Evolutionary conservation across 2,888 invertebrate species (phyloP), one percentile per base, ranked within the genome.

Genomic region (Argyresthia goedartella): DNA sequence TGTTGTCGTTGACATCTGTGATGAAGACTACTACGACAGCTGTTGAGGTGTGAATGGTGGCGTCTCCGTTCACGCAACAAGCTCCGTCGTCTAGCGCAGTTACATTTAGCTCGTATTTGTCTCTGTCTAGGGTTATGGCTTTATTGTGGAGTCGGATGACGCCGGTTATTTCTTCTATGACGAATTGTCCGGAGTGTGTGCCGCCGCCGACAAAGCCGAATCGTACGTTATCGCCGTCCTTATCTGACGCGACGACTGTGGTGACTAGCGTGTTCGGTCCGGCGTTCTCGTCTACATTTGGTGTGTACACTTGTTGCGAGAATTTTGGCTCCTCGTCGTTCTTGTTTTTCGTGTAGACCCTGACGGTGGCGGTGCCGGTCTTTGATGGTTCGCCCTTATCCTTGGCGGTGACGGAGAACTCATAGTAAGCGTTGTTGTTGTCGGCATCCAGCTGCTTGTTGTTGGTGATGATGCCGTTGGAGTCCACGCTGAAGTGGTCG

Each of bases 241-340:
- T 97, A 73, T 98, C 98, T 7, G 96, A 96, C 1, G 98, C 98
- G 1, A 98, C 97, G 0, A 98, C 96, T 0, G 98, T 98, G 8
- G 98, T 98, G 0, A 98, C 97, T 47, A 98, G 87, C 6, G 98
- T 97, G 67, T 96, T 97, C 0, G 97, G 95, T 0, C 97, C 97
- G 9, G 97, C 97, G 74, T 97, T 97, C 77, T 97, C 97, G 71
- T 97, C 97, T 0, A 97, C 97, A 77, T 97, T 97, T 0, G 97
- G 97, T 1, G 97, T 97, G 76, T 97, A 97, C 3, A 97, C 97
- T 87, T 97, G 96, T 67, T 97, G 97, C 0, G 96, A 96, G 74
- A 97, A 97, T 75, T 96, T 97, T 0, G 98, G 98, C 69, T 96
- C 95, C 78, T 98, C 98, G 71, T 98, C 98, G 78, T 98, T 98